Base-by-base conservation (phyloP, 1,140 invertebrate genomes). In the Apocrypta bakeri region DNA sequence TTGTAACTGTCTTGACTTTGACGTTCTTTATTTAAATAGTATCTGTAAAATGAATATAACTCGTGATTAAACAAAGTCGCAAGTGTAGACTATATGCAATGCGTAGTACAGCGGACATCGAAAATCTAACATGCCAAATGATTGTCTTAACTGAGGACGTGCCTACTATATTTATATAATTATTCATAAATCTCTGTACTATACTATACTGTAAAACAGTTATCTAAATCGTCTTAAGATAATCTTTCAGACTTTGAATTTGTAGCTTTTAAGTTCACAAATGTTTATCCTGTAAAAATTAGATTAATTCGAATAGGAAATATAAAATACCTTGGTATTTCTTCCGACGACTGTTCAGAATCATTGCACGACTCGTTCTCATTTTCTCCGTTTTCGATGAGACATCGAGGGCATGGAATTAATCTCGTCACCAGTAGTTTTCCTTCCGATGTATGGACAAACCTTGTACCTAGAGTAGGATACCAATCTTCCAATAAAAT, bases 401-500 rank as follows among this genome's bases (percentile, higher is more conserved):
- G 91, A 90, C 98, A 99, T 9, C 94, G 93, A 0, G 97, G 96
- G 91, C 99, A 99, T 0, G 98, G 97, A 68, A 99, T 96, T 25
- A 99, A 88, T n/a, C 99, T 93, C 0, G 98, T 99, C 12, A 99
- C 97, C 31, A 99, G 92, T 89, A 99, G 97, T 84, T 97, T 95
- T 1, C 99, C 99, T 90, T 99, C 98, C 0, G 98, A 98, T 0
- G 98, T 99, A 88, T 99, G 99, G 1, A 98, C 97, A 92, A 99
- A 99, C 66, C 98, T 94, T 1, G 98, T 99, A 8, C 98, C 96
- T 68, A 98, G 92, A 0, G 97, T 97, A 0, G 98, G 98, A 92
- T 98, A 99, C 98, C 99, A 99, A 91, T 99, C 99, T 91, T 99
- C 99, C 0, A 99, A 91, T 29, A 99, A 91, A 74, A 98, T 96